Base-by-base conservation (phyloP, 2,113 vertebrate species). In the Macquaria ambigua region DNA sequence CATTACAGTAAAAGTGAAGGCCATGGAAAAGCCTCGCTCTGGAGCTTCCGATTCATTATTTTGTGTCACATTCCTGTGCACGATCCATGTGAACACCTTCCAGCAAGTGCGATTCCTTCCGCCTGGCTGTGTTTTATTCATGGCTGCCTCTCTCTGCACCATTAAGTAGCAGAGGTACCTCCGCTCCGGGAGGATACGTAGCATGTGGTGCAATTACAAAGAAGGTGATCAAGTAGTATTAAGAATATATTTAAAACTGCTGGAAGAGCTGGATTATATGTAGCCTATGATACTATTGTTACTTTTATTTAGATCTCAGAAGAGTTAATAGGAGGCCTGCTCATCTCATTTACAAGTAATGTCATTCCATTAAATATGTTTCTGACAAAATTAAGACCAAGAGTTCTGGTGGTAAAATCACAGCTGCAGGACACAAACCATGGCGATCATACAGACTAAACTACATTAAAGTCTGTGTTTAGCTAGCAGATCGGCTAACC, bases 101-200 rank as follows among this genome's bases (percentile, higher is more conserved):
- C 74, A 92, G 82, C 66, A 6, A 86, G 72, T 46, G 70, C 48
- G n/a, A 88, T 90, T 90, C 73, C 85, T 93, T 93, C 90, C 83
- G 88, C 90, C 82, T 79, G 84, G 73, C 83, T 90, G 93, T 88
- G 88, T 79, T 92, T 91, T 84, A 91, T 89, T 94, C 92, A 89
- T 85, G 85, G 89, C 15, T 81, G 87, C 85, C 58, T 84, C 81
- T 75, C 82, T 87, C 83, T 86, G 87, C 88, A 81, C 90, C 89
- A 90, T 93, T 92, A 89, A 76, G 83, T 87, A 87, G 74, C 75
- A 50, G 78, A 87, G 78, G 53, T 82, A 63, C 69, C 82, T 79
- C 78, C 41, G 46, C 63, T 82, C 55, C 1, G 34, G 67, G 72
- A 75, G 70, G 88, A 88, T 77, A 77, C 34, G 10, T 50, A 84